Evolutionary conservation across 1,140 invertebrate genomes (phyloP), one percentile per base, ranked within the genome.

Genomic region (Marisa cornuarietis): DNA sequence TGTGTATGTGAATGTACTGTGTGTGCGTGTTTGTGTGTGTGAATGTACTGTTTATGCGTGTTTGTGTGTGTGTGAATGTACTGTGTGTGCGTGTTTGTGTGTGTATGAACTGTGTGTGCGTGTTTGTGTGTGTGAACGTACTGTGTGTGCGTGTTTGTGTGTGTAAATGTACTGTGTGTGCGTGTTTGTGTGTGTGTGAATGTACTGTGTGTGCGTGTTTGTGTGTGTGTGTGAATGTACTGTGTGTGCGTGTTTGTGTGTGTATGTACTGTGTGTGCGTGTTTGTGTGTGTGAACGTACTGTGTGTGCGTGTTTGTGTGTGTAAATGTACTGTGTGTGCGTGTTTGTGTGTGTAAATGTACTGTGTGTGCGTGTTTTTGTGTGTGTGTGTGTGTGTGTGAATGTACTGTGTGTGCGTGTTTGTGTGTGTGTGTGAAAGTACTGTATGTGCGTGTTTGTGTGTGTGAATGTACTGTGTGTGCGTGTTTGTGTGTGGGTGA

Each of bases 221-320:
- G 61, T 65, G 75, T 49, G 61, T 65, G 61, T 65, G 61, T 65
- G 75, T 65, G 75, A n/a, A n/a, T n/a, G n/a, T n/a, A n/a, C n/a
- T n/a, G n/a, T n/a, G n/a, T n/a, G n/a, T n/a, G n/a, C n/a, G n/a
- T n/a, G n/a, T n/a, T n/a, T n/a, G n/a, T 42, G 75, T 42, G 75
- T 42, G 62, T 65, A 26, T 24, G 73, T 18, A n/a, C n/a, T n/a
- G 51, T 65, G 61, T 65, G 75, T 49, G 61, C 42, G 61, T 65
- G 61, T 65, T 61, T 65, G 75, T 42, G 75, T 42, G 75, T 42
- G 62, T 65, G 62, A n/a, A n/a, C n/a, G n/a, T n/a, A n/a, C n/a
- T 24, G 73, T 18, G 51, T 65, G 61, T 65, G 75, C 14, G 61
- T 65, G 61, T 65, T 5, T 65, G 75, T 65, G 75, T 42, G 75